Evolutionary conservation across 2,113 vertebrate species (phyloP).

Genomic region (Leucosticte australis): DNA sequence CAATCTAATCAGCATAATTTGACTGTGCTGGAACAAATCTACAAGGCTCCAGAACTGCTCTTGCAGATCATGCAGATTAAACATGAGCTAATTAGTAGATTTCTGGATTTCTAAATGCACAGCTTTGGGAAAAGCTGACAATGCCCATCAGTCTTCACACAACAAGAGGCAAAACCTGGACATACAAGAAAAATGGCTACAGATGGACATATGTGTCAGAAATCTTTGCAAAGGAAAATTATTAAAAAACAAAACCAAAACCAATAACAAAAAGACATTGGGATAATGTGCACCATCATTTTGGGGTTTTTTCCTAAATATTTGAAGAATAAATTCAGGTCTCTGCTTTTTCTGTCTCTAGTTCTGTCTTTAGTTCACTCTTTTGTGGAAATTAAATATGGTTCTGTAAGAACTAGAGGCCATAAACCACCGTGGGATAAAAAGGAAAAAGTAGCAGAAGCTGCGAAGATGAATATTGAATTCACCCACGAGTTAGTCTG

Average conservation of each 20-base stretch:
- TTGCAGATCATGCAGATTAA: slow-evolving; percentile 32
- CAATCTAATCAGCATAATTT: slow-evolving; percentile 43
- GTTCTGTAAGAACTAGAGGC: neutral
- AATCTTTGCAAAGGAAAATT: neutral
- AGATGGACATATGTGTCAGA: neutral
- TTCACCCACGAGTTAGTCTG: slow-evolving; percentile 5
- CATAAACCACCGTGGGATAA: neutral
- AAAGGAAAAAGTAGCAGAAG: neutral
- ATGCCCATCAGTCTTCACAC: neutral
- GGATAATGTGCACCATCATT: neutral
- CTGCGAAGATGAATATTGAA: neutral
- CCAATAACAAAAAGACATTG: neutral
- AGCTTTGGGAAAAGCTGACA: slow-evolving; percentile 18
- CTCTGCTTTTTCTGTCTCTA: neutral
- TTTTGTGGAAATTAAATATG: neutral
- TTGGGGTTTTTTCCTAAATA: neutral
- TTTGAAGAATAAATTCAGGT: neutral
- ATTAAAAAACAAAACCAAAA: neutral
- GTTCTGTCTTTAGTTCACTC: neutral
- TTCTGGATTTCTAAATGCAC: slow-evolving; percentile 20
- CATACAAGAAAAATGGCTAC: neutral
- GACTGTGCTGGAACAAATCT: slow-evolving; percentile 6
- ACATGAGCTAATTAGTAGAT: slow-evolving; percentile 31
- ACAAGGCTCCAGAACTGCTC: neutral
- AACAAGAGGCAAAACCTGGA: slow-evolving; percentile 1